phyloP scores from a whole-genome alignment of 2,113 vertebrate genomes.

The Apodemus sylvaticus region DNA sequence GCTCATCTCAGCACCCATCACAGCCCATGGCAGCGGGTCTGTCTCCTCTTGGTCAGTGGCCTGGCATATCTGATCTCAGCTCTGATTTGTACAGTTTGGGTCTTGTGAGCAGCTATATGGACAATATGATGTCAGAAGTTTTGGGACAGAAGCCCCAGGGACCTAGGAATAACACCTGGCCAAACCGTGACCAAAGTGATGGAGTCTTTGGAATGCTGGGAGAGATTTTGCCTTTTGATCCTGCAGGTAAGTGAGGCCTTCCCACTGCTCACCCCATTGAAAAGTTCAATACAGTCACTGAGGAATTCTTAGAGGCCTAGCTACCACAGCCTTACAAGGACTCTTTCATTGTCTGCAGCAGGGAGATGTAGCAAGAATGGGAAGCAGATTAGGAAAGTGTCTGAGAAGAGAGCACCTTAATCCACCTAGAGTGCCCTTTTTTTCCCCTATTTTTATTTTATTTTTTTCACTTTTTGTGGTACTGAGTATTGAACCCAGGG shows the following conservation, averaged over 20 bases:
- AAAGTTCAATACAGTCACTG: not conserved
- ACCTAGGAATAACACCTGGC: slow-evolving; percentile 99
- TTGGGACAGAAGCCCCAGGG: slow-evolving; percentile 97
- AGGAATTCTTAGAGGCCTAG: not conserved
- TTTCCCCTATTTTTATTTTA: not conserved
- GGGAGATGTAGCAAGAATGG: not conserved
- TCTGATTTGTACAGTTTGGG: slow-evolving; percentile 98
- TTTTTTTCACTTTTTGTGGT: not conserved
- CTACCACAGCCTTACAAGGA: not conserved
- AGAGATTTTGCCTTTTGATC: slow-evolving; percentile 96
- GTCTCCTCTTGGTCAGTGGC: slow-evolving; percentile 95
- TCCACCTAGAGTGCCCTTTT: not conserved
- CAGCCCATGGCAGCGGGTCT: slow-evolving; percentile 89
- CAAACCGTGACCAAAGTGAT: slow-evolving; percentile 97
- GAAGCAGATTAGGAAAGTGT: not conserved
- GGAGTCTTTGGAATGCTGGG: slow-evolving; percentile 95
- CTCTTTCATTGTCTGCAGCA: not conserved
- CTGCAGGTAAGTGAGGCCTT: slow-evolving; percentile 90
- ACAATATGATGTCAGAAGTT: slow-evolving; percentile 97
- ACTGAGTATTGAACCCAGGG: not conserved
- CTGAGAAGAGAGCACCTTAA: not conserved
- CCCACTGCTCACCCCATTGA: not conserved
- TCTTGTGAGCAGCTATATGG: slow-evolving; percentile 98
- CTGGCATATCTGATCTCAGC: slow-evolving; percentile 93
- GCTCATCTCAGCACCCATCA: slow-evolving; percentile 89